A percentile compares a stretch with the other conserved stretches of the same genome.
These are phyloP conservation scores for Haplochromis vanheusdeni DNA, from an alignment of 2,113 vertebrate genomes.

Conservation along the genomic window DNA sequence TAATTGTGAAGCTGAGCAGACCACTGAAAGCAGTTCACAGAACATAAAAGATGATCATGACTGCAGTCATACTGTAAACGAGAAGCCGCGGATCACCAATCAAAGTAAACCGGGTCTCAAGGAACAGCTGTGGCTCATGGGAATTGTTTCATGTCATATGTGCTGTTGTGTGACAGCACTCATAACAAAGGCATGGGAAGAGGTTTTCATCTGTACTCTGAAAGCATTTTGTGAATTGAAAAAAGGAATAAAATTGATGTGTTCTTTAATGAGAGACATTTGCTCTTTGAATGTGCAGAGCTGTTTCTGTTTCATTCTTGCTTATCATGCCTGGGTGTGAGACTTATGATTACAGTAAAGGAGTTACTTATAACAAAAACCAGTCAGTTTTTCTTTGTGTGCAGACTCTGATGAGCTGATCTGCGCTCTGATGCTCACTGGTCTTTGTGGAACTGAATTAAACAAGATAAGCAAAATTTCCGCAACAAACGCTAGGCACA, in stretches of 20 bases:
- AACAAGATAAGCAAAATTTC: background rate
- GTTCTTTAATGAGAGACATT: background rate
- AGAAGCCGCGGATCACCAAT: background rate
- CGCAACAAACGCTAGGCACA: background rate
- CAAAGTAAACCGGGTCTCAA: background rate
- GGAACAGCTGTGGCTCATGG: background rate
- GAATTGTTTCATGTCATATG: background rate
- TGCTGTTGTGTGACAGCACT: background rate
- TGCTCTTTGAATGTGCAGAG: background rate
- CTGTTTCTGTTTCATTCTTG: background rate
- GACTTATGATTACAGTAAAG: background rate
- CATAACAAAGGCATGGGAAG: background rate
- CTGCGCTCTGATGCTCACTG: background rate
- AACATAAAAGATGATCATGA: conserved; percentile 5
- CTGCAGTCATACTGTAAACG: background rate
- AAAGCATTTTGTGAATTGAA: background rate
- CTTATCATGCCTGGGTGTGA: background rate
- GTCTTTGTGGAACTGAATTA: background rate
- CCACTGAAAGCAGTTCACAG: background rate
- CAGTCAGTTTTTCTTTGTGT: background rate
- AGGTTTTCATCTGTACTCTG: background rate
- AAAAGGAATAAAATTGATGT: background rate
- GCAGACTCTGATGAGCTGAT: background rate
- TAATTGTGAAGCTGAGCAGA: background rate
- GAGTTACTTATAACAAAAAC: background rate